phyloP scores from a whole-genome alignment of 2,888 invertebrate species.

The Xylota segnis region DNA sequence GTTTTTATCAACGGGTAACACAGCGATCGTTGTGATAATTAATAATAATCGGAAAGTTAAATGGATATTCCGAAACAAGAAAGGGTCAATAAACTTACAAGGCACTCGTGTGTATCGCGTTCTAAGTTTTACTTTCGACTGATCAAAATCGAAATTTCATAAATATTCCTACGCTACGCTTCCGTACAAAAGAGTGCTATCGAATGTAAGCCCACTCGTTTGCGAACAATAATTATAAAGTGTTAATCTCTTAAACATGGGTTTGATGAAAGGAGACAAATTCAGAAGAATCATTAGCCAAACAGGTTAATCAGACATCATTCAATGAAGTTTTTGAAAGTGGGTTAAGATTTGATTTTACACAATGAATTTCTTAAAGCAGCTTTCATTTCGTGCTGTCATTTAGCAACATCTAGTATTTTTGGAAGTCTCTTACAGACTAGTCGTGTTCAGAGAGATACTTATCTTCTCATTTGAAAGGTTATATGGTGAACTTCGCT shows the following conservation, averaged over 20 bases:
- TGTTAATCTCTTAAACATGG: conserved; percentile 8
- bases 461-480: not conserved
- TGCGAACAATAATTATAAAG: conserved; percentile 30
- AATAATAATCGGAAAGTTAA: not conserved
- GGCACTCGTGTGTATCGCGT: conserved; percentile 2
- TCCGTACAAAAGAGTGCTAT: conserved; percentile 28
- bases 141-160: conserved; percentile 24
- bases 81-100: not conserved
- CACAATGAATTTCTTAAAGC: not conserved
- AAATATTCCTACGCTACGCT: conserved; percentile 1
- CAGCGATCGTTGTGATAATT: conserved; percentile 36
- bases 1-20: conserved; percentile 33
- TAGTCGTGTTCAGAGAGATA: too few relatives aligned
- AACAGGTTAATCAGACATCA: conserved; percentile 35
- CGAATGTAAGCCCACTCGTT: conserved; percentile 23
- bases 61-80: conserved; percentile 2
- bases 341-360: conserved; percentile 12
- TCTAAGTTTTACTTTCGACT: conserved; percentile 17
- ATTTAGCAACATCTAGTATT: not conserved
- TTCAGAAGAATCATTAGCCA: not conserved
- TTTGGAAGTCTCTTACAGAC: not conserved
- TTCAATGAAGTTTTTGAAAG: not conserved
- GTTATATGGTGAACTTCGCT: not conserved
- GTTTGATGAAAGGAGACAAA: not conserved
- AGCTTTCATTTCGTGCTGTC: not conserved